Base-by-base conservation (phyloP, 2,113 vertebrate species). In the Bos javanicus region DNA sequence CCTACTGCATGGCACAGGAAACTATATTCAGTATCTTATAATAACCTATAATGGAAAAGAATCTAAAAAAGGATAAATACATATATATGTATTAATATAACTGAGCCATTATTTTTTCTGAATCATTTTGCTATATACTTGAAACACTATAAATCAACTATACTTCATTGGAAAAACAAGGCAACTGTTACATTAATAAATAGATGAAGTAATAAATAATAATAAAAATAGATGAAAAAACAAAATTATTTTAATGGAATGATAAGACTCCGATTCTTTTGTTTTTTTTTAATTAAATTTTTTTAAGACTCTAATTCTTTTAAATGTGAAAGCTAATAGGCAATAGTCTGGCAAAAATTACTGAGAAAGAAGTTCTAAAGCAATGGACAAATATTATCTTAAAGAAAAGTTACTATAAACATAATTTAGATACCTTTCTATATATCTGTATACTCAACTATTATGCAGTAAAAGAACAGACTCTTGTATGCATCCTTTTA, bases 381-480 rank as follows among this genome's bases (percentile, higher is more conserved):
- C 33, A 80, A 67, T 6, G 62, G 10, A 92, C 30, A 76, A 71
- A 91, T 56, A 87, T 21, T 84, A 90, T 12, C 33, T 28, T 95
- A 76, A 91, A 62, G 64, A 57, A 95, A 91, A 85, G 71, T 16
- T 87, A 90, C 23, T 95, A 33, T 43, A 84, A 59, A 78, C 64
- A 57, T 52, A 84, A 84, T 91, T 85, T 54, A 90, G 14, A 8
- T 71, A 88, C 91, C 60, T 87, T 85, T 86, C 71, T 62, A 87
- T 62, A 87, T n/a, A 96, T 43, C 71, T 93, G 59, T 87, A 36
- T 43, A 93, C n/a, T 91, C 30, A 95, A 95, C 93, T 88, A 91
- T 48, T 87, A 88, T 14, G 2, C 48, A 91, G 81, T 62, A 86
- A 85, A 86, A 67, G 43, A 91, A 93, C 6, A 93, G 59, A 83